Evolutionary conservation across 1,140 invertebrate species (phyloP), one percentile per base, ranked within the genome.

Genomic region (Helicorthomorpha holstii): DNA sequence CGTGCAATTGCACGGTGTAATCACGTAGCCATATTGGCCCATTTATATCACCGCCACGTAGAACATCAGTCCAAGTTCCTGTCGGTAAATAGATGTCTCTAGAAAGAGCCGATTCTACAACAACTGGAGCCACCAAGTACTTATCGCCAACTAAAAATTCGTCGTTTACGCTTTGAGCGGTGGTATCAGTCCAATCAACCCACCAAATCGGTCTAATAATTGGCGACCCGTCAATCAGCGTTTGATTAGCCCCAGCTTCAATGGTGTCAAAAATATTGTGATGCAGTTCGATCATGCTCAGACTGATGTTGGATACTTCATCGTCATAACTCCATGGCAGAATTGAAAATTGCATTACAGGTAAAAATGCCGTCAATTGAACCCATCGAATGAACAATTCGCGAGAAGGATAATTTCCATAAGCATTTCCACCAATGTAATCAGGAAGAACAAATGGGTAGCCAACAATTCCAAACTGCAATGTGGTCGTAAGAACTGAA

Each of bases 371-470:
- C 56, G 84, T 89, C 1, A 79, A 80, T 66, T 93, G 83, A 23
- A 90, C 66, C 90, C 90, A 96, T 57, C 91, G 70, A 45, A 94
- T 77, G 59, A 83, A 92, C n/a, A 95, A 68, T 64, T 94, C 83
- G 55, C 79, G 78, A 2, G 75, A 75, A 12, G 73, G 70, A 24
- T 56, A 54, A 1, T 58, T 64, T 58, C 60, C 22, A 68, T 73
- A 63, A 0, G 78, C 83, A 63, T 91, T 92, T 1, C 91, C 90
- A 2, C 89, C 90, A 57, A 96, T 81, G 82, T 93, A 90, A 62
- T 93, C 89, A 0, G 88, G 86, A 1, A 94, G 66, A 3, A 92
- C 80, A 58, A 83, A 80, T 0, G 80, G 75, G 66, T 93, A 93
- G 3, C 89, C 89, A 57, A 83, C 77, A 38, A 91, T 63, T 58